A percentile compares a stretch with the other conserved stretches of the same genome.
These are phyloP conservation scores for Drosophila mettleri DNA, from an alignment of 2,888 invertebrate species.

Conservation along the genomic window DNA sequence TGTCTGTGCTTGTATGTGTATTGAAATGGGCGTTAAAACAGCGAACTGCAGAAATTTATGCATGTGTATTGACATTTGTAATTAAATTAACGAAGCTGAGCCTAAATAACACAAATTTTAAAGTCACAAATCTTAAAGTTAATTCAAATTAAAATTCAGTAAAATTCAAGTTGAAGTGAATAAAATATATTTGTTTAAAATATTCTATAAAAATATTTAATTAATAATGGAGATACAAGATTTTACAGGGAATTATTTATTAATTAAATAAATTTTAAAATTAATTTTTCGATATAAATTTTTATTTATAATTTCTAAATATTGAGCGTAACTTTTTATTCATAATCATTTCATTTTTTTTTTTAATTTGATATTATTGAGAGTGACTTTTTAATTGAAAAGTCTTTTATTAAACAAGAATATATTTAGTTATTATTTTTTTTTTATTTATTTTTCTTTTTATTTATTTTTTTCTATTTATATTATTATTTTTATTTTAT, in stretches of 20 bases:
- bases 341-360: no score
- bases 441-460: no score
- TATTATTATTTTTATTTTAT: no score
- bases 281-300: no score
- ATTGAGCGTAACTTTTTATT: no score
- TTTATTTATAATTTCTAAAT: no score
- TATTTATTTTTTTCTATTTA: no score
- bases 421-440: no score
- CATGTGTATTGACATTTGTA: constrained; percentile 30
- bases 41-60: constrained; percentile 30
- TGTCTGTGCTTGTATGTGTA: background rate
- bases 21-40: constrained; percentile 16
- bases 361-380: no score
- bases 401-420: no score
- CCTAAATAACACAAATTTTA: constrained; percentile 13
- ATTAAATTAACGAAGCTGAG: constrained; percentile 8
- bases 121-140: background rate
- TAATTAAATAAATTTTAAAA: background rate
- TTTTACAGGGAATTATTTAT: background rate
- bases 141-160: background rate
- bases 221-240: background rate
- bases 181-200: background rate
- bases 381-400: no score
- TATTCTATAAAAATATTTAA: background rate
- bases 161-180: background rate